These are phyloP conservation scores for Hypomesus transpacificus DNA, from an alignment of 2,113 vertebrate species.

Conservation along the genomic window DNA sequence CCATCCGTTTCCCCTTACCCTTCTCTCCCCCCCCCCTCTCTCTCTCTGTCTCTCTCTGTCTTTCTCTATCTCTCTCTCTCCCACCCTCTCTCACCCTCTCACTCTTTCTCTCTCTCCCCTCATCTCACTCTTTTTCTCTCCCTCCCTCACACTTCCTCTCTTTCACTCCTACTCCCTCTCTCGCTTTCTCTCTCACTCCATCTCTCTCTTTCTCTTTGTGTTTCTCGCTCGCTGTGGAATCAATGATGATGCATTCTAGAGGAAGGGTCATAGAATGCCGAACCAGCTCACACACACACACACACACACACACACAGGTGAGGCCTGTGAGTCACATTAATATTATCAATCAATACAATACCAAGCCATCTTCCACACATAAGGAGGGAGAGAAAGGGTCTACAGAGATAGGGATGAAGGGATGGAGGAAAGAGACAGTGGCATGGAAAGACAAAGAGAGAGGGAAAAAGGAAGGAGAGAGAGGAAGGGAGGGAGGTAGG, in stretches of 20 bases:
- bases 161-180: no score
- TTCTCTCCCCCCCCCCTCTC: not conserved
- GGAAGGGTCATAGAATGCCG: not conserved
- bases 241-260: not conserved
- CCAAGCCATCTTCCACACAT: not conserved
- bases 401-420: not conserved
- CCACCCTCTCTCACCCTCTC: no score
- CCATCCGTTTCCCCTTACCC: constrained; percentile 14
- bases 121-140: not conserved
- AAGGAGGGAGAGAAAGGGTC: not conserved
- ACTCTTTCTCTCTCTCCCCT: no score
- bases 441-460: not conserved
- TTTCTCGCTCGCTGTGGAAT: no score
- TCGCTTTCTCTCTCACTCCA: no score
- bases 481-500: no score
- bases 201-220: no score
- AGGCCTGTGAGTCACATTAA: no score
- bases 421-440: not conserved
- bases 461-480: not conserved
- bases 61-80: not conserved
- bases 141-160: not conserved
- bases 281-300: not conserved
- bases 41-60: not conserved
- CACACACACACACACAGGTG: not conserved
- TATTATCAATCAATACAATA: no score